Evolutionary conservation across 2,113 vertebrate species (phyloP).

Genomic region (Nansenia antarctica): DNA sequence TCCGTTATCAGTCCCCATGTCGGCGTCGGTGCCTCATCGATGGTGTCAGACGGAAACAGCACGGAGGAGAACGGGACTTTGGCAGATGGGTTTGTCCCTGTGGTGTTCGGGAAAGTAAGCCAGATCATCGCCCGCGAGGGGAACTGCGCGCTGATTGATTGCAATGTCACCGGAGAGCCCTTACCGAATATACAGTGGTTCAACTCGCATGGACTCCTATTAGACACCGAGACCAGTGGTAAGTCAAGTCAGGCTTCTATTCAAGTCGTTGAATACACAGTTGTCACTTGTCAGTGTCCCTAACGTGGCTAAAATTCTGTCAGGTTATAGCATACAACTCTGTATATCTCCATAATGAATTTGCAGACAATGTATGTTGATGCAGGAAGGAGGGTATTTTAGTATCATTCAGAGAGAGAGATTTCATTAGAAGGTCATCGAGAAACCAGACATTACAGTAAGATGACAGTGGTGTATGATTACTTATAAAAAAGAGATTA

Average conservation of each 20-base stretch:
- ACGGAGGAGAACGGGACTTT: constrained; percentile 71
- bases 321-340: not conserved
- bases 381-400: not conserved
- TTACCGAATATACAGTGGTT: constrained; percentile 88
- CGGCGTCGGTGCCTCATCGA: constrained; percentile 65
- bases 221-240: constrained; percentile 75
- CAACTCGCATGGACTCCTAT: constrained; percentile 84
- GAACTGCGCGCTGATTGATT: constrained; percentile 89
- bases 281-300: not conserved
- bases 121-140: constrained; percentile 95
- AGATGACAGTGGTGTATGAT: not conserved
- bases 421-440: not conserved
- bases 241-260: too few relatives aligned
- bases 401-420: too few relatives aligned
- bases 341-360: not conserved
- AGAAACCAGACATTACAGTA: not conserved
- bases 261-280: too few relatives aligned
- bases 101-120: constrained; percentile 74
- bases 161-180: constrained; percentile 88
- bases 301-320: not conserved
- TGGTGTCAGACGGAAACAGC: constrained; percentile 63
- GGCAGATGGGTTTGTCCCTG: constrained; percentile 70
- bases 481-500: not conserved
- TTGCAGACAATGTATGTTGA: too few relatives aligned
- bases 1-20: constrained; percentile 35